These are phyloP conservation scores for Archips xylosteana DNA, from an alignment of 2,888 invertebrate species.

Conservation along the genomic window DNA sequence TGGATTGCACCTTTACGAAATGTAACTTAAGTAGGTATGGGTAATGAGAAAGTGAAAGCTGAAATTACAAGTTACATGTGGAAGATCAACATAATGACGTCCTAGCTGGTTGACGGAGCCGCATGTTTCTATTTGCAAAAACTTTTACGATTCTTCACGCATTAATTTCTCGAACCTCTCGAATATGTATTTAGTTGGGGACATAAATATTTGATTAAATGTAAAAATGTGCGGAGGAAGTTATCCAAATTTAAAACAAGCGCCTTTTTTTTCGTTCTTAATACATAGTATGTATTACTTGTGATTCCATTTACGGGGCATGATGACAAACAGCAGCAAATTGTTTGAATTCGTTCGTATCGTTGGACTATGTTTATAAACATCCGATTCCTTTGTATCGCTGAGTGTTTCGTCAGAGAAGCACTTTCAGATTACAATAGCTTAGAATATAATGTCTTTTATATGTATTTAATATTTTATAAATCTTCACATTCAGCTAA, in stretches of 20 bases:
- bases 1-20: slow-evolving; percentile 32
- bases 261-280: background rate
- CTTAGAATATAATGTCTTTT: background rate
- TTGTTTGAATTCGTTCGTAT: slow-evolving; percentile 28
- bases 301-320: background rate
- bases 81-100: slow-evolving; percentile 49
- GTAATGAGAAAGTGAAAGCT: slow-evolving; percentile 42
- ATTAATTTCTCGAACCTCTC: background rate
- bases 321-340: slow-evolving; percentile 19
- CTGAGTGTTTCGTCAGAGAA: slow-evolving; percentile 10
- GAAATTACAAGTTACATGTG: slow-evolving; percentile 45
- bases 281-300: background rate
- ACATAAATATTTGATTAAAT: slow-evolving; percentile 4
- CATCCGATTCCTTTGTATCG: slow-evolving; percentile 23
- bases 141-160: slow-evolving; percentile 52
- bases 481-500: background rate
- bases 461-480: background rate
- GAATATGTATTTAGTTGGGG: slow-evolving; percentile 8
- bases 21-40: slow-evolving; percentile 34
- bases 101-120: slow-evolving; percentile 38
- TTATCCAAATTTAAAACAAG: background rate
- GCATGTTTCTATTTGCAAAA: slow-evolving; percentile 45
- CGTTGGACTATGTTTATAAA: slow-evolving; percentile 25
- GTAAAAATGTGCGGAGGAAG: background rate
- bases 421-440: slow-evolving; percentile 6